These are phyloP conservation scores for Aphelocoma californica DNA, from an alignment of 2,797 vertebrate genomes.

Conservation along the genomic window DNA sequence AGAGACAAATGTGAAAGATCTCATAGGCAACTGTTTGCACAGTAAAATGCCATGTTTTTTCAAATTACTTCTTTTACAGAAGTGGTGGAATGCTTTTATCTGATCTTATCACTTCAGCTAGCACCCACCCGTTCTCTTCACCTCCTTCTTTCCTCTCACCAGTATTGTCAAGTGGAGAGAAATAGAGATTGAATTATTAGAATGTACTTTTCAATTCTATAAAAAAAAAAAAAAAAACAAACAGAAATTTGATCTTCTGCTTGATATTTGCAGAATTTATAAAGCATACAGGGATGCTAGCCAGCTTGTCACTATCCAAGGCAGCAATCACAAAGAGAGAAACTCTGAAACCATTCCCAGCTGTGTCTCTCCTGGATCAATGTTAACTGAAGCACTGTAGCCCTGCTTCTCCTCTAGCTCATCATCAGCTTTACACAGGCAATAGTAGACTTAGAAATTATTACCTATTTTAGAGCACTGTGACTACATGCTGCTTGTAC, in stretches of 20 bases:
- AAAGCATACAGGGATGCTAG: neutral
- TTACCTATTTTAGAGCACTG: neutral
- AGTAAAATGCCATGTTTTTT: neutral
- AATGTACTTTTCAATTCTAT: neutral
- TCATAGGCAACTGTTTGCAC: neutral
- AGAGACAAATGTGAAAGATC: conserved; percentile 11
- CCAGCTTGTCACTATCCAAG: neutral
- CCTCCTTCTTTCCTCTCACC: neutral
- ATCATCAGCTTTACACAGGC: neutral
- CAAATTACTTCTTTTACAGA: neutral
- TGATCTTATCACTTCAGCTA: neutral
- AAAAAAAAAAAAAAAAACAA: neutral
- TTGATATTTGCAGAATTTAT: neutral
- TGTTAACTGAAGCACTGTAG: neutral
- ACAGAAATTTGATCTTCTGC: neutral
- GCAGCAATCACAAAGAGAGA: neutral
- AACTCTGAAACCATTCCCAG: neutral
- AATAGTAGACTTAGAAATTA: neutral
- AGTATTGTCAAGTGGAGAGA: neutral
- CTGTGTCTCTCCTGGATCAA: neutral
- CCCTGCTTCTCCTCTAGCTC: neutral
- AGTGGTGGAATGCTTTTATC: neutral
- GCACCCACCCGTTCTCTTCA: neutral
- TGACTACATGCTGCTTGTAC: neutral
- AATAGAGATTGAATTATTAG: neutral